Base-by-base conservation (phyloP, 2,113 vertebrate species). In the Callipepla californica region DNA sequence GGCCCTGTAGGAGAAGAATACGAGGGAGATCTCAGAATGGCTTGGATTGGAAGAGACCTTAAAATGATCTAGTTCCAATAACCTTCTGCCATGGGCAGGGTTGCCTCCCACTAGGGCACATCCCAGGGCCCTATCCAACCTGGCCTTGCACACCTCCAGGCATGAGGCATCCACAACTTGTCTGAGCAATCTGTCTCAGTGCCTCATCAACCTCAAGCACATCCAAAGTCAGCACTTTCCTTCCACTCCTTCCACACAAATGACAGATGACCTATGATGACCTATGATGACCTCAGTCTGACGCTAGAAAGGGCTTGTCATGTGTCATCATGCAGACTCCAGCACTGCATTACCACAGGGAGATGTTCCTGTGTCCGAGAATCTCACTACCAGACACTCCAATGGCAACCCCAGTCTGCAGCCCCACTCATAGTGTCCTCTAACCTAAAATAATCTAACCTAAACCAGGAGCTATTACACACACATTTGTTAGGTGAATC, bases 401-500 rank as follows among this genome's bases (percentile, higher is more conserved):
- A 0, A 79, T 0, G 87, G 90, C 63, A 93, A 55, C 44, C 11
- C 1, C 47, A 87, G 62, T 30, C 50, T 22, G n/a, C 32, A 44
- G 23, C 44, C 55, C 21, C n/a, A 6, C 15, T 58, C n/a, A 58
- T 73, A 65, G 62, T 36, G 44, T 80, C 50, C 85, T 42, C 80
- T 58, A 40, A 20, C 57, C 82, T 62, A 85, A 86, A 93, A 89
- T 79, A 95, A 45, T 67, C 40, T 80, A 45, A 51, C 12, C 36
- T 48, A 30, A 8, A 72, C n/a, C 4, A 9, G 76, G 73, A 94
- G 18, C 6, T 73, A 67, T 93, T 85, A 80, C 82, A 62, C 34
- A 90, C 4, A 48, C 12, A 21, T 51, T 30, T 69, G n/a, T 74
- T 32, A 62, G 63, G 87, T 95, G 76, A 95, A 74, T 87, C 70